Conservation (phyloP, 2,888 invertebrate species). For the Chaitophorus viminalis region DNA sequence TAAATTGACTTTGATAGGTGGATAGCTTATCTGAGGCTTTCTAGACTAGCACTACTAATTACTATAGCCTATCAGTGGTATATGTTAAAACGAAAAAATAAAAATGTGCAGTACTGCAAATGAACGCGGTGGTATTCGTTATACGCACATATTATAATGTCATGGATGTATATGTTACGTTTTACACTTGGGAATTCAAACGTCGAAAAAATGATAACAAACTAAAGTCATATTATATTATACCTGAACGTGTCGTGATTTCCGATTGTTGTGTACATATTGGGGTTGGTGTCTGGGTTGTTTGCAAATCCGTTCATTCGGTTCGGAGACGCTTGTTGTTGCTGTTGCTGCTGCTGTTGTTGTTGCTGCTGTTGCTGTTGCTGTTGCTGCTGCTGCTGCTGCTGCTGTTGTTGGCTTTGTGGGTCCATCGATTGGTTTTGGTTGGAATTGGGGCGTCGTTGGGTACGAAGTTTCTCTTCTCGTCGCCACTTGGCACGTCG, state of each 20-base stretch:
- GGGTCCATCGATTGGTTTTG: slow-evolving; percentile 67
- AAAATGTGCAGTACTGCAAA: too few relatives aligned
- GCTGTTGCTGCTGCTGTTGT: slow-evolving; percentile 66
- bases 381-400: slow-evolving; percentile 64
- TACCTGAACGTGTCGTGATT: slow-evolving; percentile 80
- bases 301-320: slow-evolving; percentile 71
- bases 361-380: slow-evolving; percentile 61
- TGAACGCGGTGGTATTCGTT: too few relatives aligned
- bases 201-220: too few relatives aligned
- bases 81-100: too few relatives aligned
- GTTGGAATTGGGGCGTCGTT: slow-evolving; percentile 70
- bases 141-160: too few relatives aligned
- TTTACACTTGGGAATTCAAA: too few relatives aligned
- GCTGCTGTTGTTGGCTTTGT: slow-evolving; percentile 66
- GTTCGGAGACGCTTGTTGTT: slow-evolving; percentile 67
- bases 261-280: slow-evolving; percentile 69
- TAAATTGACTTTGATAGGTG: too few relatives aligned
- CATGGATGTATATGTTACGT: too few relatives aligned
- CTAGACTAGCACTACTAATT: too few relatives aligned
- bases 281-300: slow-evolving; percentile 72
- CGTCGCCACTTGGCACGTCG: slow-evolving; percentile 98
- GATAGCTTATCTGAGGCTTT: too few relatives aligned
- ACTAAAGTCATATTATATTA: neutral
- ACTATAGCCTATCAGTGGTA: too few relatives aligned
- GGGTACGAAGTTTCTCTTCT: slow-evolving; percentile 97